Evolutionary conservation across 2,888 invertebrate genomes (phyloP), one percentile per base, ranked within the genome.

Genomic region (Criorhina ranunculi): DNA sequence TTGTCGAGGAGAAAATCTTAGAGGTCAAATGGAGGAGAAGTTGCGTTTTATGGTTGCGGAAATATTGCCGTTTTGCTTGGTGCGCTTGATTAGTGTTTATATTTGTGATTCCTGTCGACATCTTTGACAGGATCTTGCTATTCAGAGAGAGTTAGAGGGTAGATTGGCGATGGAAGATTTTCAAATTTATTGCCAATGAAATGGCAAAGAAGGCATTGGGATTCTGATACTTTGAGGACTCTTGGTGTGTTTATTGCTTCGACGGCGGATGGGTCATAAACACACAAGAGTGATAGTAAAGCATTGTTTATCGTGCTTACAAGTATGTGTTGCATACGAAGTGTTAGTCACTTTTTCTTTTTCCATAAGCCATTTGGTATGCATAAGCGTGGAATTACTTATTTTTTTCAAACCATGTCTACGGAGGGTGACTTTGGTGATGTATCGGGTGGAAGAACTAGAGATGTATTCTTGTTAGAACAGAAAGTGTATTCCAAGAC

Each of bases 21-120:
- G 49, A 76, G 76, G 76, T 60, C 59, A 77, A 67, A 82, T 66
- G 72, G 77, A 72, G 72, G 67, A 77, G 60, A 82, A 77, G 53
- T 75, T 67, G 44, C 40, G 55, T 64, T 75, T 75, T 80, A 69
- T 42, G 62, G 37, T 31, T 60, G 53, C 31, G 37, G 44, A 75
- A 29, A 49, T 42, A n/a, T 33, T 44, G 24, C 15, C 53, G 53
- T 33, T 59, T 12, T 51, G 49, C 29, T 57, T 75, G 31, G 44
- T n/a, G 35, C 7, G 9, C 46, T 51, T 67, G 82, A 83, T 73
- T 73, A 67, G 72, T 82, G 44, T 60, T 77, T 77, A 51, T 70
- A 66, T 72, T 66, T 66, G 70, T 64, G 53, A 44, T 31, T 67
- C 33, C 53, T 70, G 76, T 66, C 51, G 66, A 77, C 60, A 67